phyloP scores from a whole-genome alignment of 2,797 vertebrate species.

The Discoglossus pictus region DNA sequence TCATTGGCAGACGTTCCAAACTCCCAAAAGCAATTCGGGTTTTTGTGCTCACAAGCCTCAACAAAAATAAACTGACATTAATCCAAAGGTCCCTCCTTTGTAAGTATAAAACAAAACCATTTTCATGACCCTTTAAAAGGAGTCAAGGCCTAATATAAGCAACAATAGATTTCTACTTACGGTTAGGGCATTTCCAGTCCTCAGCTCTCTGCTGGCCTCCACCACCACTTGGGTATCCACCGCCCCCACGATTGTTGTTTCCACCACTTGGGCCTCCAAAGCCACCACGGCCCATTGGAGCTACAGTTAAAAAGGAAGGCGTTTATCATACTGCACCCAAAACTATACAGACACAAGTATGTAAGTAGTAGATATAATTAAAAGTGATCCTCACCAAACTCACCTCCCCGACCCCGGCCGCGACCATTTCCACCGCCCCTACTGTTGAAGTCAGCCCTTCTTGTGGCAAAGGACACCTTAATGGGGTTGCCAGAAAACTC shows the following conservation, averaged over 20 bases:
- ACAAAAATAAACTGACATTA: too few relatives aligned
- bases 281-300: conserved; percentile 82
- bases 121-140: too few relatives aligned
- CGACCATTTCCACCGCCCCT: conserved; percentile 77
- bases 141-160: too few relatives aligned
- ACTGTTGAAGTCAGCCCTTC: conserved; percentile 82
- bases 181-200: conserved; percentile 89
- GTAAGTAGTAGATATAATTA: neutral
- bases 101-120: too few relatives aligned
- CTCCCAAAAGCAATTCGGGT: too few relatives aligned
- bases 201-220: conserved; percentile 84
- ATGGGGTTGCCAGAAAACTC: conserved; percentile 88
- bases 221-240: conserved; percentile 74
- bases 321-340: too few relatives aligned
- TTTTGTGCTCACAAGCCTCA: too few relatives aligned
- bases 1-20: too few relatives aligned
- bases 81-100: too few relatives aligned
- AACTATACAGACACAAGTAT: too few relatives aligned
- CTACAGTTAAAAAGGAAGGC: conserved; percentile 48
- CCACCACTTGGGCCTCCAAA: conserved; percentile 72
- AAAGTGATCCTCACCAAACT: neutral
- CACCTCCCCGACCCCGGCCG: conserved; percentile 76
- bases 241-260: conserved; percentile 58
- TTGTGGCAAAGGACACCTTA: conserved; percentile 87
- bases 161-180: conserved; percentile 69